phyloP scores from a whole-genome alignment of 1,140 invertebrate species.

The Drosophila parvula region DNA sequence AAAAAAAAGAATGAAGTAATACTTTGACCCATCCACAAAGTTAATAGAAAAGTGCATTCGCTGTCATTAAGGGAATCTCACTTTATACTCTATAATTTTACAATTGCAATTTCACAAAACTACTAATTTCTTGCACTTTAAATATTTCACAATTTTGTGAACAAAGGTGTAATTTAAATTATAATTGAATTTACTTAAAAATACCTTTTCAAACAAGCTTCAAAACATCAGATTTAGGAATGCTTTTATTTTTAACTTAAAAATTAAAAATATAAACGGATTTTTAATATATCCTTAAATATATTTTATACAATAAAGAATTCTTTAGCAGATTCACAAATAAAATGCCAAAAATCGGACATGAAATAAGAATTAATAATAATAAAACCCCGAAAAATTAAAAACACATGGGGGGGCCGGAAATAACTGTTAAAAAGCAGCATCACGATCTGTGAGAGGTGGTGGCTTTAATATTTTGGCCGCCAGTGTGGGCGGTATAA shows the following conservation, averaged over 20 bases:
- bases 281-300: no score
- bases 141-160: neutral
- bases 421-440: slow-evolving; percentile 12
- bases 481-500: slow-evolving; percentile 38
- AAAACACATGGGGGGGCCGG: slow-evolving; percentile 5
- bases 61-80: neutral
- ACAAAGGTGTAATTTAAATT: no score
- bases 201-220: no score
- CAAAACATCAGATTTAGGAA: no score
- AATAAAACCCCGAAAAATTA: neutral
- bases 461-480: slow-evolving; percentile 28
- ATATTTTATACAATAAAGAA: neutral
- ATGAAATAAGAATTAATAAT: neutral
- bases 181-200: no score
- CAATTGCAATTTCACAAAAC: neutral
- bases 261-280: no score
- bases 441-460: neutral
- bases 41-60: neutral
- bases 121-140: neutral
- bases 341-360: neutral
- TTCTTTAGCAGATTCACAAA: no score
- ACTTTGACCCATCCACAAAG: neutral
- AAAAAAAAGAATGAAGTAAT: neutral
- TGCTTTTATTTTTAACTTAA: neutral
- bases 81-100: neutral